phyloP scores from a whole-genome alignment of 2,888 invertebrate species.

The Copidosoma aretas region DNA sequence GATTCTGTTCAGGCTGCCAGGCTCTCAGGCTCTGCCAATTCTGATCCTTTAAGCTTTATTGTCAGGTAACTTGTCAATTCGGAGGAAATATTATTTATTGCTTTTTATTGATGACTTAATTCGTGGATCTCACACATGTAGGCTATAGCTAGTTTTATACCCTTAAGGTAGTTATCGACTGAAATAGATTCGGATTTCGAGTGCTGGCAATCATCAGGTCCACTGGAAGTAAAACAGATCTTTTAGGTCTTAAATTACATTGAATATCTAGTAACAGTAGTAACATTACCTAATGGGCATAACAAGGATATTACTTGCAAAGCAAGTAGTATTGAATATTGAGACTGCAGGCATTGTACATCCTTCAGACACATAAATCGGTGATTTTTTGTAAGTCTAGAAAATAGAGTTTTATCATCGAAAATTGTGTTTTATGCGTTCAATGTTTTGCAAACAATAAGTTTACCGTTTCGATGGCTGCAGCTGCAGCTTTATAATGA shows the following conservation, averaged over 20 bases:
- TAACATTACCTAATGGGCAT: conserved; percentile 44
- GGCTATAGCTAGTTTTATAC: conserved; percentile 45
- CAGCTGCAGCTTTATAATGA: conserved; percentile 45
- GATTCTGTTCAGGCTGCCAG: conserved; percentile 61
- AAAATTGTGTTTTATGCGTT: background rate
- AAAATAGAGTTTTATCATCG: conserved; percentile 8
- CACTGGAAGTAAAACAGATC: conserved; percentile 39
- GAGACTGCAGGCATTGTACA: conserved; percentile 44
- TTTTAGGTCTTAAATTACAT: conserved; percentile 22
- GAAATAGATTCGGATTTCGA: conserved; percentile 44
- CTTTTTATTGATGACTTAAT: conserved; percentile 22
- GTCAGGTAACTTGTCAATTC: conserved; percentile 50
- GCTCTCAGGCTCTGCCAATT: conserved; percentile 59
- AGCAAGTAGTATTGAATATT: conserved; percentile 39
- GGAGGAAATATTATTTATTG: conserved; percentile 2
- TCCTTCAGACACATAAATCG: conserved; percentile 45
- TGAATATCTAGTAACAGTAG: conserved; percentile 25
- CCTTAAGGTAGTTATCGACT: conserved; percentile 40
- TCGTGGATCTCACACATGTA: conserved; percentile 48
- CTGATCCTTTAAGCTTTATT: conserved; percentile 59
- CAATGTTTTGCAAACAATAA: background rate
- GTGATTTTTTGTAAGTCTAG: conserved; percentile 43
- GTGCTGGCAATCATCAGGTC: conserved; percentile 28
- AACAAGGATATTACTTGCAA: conserved; percentile 43
- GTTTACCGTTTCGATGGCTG: conserved; percentile 43